Conservation (phyloP, 2,888 invertebrate species). For the Rhorus exstirpatorius region DNA sequence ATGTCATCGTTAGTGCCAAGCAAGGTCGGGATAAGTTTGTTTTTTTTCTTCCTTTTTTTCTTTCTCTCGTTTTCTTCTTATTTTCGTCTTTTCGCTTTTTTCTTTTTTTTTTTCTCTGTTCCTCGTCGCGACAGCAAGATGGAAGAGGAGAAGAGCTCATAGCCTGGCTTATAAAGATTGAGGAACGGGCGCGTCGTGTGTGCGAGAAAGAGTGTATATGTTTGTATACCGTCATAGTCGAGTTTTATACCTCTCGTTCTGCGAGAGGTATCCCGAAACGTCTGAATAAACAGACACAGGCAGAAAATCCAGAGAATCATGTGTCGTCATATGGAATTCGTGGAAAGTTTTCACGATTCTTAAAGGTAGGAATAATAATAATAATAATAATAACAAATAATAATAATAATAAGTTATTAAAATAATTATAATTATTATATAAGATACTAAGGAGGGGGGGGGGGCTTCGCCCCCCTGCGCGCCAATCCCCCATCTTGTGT, state of each 20-base stretch:
- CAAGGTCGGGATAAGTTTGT: slow-evolving; percentile 59
- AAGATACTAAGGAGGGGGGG: no score
- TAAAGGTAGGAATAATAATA: slow-evolving; percentile 41
- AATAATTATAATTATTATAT: no score
- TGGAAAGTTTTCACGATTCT: slow-evolving; percentile 20
- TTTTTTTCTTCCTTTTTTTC: slow-evolving; percentile 1
- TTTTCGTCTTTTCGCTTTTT: neutral
- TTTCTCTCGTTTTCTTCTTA: neutral
- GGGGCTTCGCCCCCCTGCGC: no score
- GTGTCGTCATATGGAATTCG: slow-evolving; percentile 36
- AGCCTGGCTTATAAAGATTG: slow-evolving; percentile 9
- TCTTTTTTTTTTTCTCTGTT: neutral
- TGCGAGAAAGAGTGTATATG: slow-evolving; percentile 20
- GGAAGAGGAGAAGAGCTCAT: neutral
- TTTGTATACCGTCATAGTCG: slow-evolving; percentile 3
- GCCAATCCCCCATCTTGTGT: no score
- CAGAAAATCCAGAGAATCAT: slow-evolving; percentile 2
- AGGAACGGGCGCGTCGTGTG: slow-evolving; percentile 11
- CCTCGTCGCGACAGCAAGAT: neutral
- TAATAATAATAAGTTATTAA: no score
- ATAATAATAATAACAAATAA: no score
- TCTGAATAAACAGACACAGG: neutral
- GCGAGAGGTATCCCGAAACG: slow-evolving; percentile 5
- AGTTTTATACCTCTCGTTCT: slow-evolving; percentile 31
- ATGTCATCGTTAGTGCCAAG: slow-evolving; percentile 63